Evolutionary conservation across 2,888 invertebrate genomes (phyloP), one percentile per base, ranked within the genome.

Genomic region (Clepsis dumicolana): DNA sequence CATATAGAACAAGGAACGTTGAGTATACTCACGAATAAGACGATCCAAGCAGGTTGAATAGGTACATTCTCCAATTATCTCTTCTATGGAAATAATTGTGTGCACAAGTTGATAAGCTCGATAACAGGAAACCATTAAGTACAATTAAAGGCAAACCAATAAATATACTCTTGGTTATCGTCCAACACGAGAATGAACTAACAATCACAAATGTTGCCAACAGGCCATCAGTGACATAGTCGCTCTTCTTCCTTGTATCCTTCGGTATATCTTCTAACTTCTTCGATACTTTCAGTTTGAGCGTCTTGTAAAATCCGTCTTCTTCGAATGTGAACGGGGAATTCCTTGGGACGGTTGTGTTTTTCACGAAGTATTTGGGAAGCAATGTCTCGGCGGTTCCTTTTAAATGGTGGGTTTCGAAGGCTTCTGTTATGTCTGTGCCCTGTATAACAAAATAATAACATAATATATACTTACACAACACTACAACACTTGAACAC

Each of bases 11-110:
- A 12, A 35, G 32, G 32, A 35, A 35, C 12, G 10, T 12, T 35
- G 10, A 35, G 52, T 12, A n/a, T 66, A 84, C 90, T 88, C 83
- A 95, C 95, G 94, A 93, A 16, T 95, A 95, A 1, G 95, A 95
- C 87, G 96, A 85, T 70, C 96, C 88, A 16, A 95, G 91, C 32
- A 98, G 85, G 77, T 97, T 96, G 74, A 96, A 96, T 61, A 96
- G 94, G 78, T 96, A 96, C 96, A 97, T 97, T 65, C 97, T 94
- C 95, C 96, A 97, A 80, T 94, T 97, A 79, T 98, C 96, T 35
- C 94, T 94, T 77, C 95, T 94, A 81, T 98, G 98, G 74, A 97
- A 95, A 80, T 96, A 98, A 83, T 97, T 98, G 82, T 98, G 98
- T 0, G 96, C 95, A 44, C 94, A 94, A 24, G 95, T 94, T 0